These are phyloP conservation scores for Plectropomus leopardus DNA, from an alignment of 2,113 vertebrate species.

Conservation along the genomic window DNA sequence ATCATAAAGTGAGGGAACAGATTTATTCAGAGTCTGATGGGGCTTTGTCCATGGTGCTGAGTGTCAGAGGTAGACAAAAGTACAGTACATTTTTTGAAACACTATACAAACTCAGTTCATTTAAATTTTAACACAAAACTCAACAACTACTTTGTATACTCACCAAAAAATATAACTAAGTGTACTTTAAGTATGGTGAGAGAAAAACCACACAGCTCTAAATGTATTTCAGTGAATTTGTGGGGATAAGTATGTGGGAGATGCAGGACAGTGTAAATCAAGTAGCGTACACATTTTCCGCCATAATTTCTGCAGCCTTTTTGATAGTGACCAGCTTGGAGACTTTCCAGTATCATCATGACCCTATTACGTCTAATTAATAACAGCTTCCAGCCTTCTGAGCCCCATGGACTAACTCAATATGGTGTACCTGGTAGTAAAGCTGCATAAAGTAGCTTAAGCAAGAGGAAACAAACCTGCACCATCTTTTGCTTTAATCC, in stretches of 20 bases:
- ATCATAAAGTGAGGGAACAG: no score
- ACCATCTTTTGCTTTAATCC: constrained; percentile 36
- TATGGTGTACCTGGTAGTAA: constrained; percentile 69
- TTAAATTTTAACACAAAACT: no score
- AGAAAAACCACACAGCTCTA: not conserved
- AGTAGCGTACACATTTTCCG: not conserved
- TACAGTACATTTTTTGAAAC: not conserved
- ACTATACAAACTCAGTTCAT: no score
- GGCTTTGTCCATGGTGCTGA: not conserved
- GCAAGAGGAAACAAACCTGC: constrained; percentile 31
- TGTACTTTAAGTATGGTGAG: not conserved
- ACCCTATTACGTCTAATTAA: constrained; percentile 32
- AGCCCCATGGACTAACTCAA: constrained; percentile 54
- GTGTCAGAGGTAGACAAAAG: not conserved
- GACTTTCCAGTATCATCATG: constrained; percentile 21
- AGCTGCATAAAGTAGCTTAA: constrained; percentile 79
- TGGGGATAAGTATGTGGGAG: not conserved
- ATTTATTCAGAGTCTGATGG: not conserved
- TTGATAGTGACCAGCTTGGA: constrained; percentile 20
- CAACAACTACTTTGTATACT: no score
- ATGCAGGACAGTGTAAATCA: not conserved
- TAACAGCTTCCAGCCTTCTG: constrained; percentile 47
- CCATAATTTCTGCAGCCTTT: not conserved
- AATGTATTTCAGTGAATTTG: not conserved
- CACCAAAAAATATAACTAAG: no score